Evolutionary conservation across 2,888 invertebrate species (phyloP).

Genomic region (Leucoma salicis): DNA sequence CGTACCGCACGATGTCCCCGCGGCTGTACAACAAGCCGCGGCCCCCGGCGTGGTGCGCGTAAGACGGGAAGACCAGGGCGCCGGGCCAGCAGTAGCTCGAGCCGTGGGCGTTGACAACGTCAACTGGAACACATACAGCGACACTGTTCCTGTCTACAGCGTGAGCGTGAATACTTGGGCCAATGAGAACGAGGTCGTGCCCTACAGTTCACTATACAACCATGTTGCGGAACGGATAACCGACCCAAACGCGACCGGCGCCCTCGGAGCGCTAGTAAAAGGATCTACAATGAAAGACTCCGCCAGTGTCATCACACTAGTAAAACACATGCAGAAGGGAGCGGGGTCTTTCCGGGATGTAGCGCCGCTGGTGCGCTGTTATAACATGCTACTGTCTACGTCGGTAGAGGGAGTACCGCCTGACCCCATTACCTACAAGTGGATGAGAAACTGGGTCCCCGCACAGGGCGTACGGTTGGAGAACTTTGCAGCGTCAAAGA

Average conservation of each 20-base stretch:
- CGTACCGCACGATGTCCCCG: background rate
- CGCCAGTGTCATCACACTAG: constrained; percentile 9
- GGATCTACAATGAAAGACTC: constrained; percentile 12
- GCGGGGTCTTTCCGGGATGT: background rate
- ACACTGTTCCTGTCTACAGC: constrained; percentile 7
- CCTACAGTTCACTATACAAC: constrained; percentile 4
- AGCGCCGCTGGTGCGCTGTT: background rate
- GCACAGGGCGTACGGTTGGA: background rate
- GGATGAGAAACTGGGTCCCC: background rate
- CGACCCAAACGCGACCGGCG: constrained; percentile 7
- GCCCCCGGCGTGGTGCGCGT: background rate
- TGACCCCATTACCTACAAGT: background rate
- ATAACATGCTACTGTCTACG: background rate
- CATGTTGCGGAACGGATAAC: constrained; percentile 8
- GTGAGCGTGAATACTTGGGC: constrained; percentile 4
- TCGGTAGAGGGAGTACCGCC: background rate
- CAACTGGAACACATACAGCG: constrained; percentile 3
- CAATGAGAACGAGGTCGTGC: background rate
- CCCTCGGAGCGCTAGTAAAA: constrained; percentile 5
- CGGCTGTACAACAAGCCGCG: background rate
- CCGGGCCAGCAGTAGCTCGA: background rate
- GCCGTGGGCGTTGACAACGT: background rate
- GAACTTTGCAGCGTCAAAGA: background rate
- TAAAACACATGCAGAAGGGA: constrained; percentile 5
- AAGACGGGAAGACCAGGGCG: background rate